phyloP scores from a whole-genome alignment of 2,888 invertebrate genomes.

The Cryptus armator region DNA sequence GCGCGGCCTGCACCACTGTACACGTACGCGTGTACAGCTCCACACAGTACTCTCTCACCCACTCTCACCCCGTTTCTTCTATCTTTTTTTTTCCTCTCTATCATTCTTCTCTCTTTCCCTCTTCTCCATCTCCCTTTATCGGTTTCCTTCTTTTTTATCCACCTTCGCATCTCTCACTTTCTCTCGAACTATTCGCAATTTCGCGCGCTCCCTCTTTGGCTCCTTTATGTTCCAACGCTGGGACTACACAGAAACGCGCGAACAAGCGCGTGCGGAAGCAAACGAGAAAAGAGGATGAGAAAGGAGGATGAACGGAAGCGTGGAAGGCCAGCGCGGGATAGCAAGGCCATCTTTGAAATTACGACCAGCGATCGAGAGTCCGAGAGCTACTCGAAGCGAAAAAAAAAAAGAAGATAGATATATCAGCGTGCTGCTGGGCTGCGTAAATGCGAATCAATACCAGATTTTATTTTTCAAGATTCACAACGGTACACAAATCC shows the following conservation, averaged over 20 bases:
- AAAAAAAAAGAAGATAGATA: constrained; percentile 8
- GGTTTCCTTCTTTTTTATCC: background rate
- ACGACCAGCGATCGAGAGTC: constrained; percentile 30
- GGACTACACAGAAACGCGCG: background rate
- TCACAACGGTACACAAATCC: too few species aligned
- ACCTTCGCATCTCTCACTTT: constrained; percentile 3
- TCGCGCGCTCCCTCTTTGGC: background rate
- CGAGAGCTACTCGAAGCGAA: constrained; percentile 63
- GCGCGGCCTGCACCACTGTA: constrained; percentile 51
- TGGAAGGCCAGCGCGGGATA: constrained; percentile 7
- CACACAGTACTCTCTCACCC: constrained; percentile 26
- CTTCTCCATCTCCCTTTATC: constrained; percentile 12
- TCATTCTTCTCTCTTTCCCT: background rate
- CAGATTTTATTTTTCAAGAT: background rate
- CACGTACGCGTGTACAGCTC: constrained; percentile 52
- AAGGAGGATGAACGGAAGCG: constrained; percentile 61
- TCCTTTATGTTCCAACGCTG: background rate
- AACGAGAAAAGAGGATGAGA: constrained; percentile 32
- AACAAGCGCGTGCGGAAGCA: constrained; percentile 54
- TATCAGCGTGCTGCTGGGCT: background rate
- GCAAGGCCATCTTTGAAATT: constrained; percentile 49
- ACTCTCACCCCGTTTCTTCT: constrained; percentile 22
- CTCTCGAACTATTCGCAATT: background rate
- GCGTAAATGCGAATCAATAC: constrained; percentile 3
- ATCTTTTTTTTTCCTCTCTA: background rate